phyloP scores from a whole-genome alignment of 1,140 invertebrate genomes.

The Lordiphosa mommai region DNA sequence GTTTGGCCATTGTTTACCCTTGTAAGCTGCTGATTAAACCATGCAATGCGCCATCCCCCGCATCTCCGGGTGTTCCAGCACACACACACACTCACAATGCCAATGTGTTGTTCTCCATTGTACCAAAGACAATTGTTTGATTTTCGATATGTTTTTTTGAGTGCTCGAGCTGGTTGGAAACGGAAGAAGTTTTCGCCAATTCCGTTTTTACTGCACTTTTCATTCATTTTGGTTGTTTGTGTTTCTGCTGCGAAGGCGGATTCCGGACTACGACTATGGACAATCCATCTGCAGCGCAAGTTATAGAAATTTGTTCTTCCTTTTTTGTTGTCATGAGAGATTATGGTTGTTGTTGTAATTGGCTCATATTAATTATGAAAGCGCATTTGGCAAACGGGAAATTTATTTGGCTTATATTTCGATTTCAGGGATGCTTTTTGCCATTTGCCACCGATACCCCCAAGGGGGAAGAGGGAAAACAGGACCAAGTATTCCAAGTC shows the following conservation, averaged over 20 bases:
- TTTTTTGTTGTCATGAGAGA: conserved; percentile 21
- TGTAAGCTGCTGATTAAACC: conserved; percentile 77
- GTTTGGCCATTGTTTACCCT: conserved; percentile 52
- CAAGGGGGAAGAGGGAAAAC: background rate
- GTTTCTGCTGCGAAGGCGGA: conserved; percentile 1
- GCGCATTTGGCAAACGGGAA: conserved; percentile 64
- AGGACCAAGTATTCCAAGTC: background rate
- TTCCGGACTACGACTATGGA: conserved; percentile 55
- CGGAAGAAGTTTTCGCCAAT: conserved; percentile 17
- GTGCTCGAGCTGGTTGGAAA: background rate
- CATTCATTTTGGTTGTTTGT: conserved; percentile 44
- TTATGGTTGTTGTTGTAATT: conserved; percentile 36
- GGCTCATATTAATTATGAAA: conserved; percentile 76
- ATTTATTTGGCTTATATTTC: conserved; percentile 77
- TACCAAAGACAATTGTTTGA: conserved; percentile 72
- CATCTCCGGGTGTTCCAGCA: conserved; percentile 20
- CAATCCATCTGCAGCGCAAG: conserved; percentile 46
- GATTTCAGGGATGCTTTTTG: conserved; percentile 42
- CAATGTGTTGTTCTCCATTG: background rate
- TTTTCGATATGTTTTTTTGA: conserved; percentile 64
- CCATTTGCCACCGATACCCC: background rate
- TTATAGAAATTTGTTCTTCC: background rate
- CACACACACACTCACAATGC: too few relatives aligned
- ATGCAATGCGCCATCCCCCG: conserved; percentile 33
- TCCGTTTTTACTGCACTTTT: conserved; percentile 53